These are phyloP conservation scores for Lasioglossum albipes DNA, from an alignment of 1,140 invertebrate species.

Conservation along the genomic window DNA sequence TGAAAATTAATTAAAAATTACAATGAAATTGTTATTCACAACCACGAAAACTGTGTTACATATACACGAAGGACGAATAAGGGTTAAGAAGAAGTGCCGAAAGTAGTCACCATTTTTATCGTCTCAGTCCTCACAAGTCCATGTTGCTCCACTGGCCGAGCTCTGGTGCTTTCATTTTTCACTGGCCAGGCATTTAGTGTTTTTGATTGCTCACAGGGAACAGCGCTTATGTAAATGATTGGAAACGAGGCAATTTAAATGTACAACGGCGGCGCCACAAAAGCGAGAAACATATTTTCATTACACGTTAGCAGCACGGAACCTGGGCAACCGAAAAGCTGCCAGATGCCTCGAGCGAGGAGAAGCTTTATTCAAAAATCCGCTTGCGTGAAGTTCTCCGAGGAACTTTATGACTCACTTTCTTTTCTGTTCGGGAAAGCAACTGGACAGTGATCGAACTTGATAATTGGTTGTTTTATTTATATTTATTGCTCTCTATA, in stretches of 20 bases:
- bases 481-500: background rate
- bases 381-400: slow-evolving; percentile 14
- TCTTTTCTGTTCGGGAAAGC: background rate
- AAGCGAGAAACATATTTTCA: slow-evolving; percentile 49
- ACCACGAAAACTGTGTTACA: too few relatives aligned
- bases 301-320: slow-evolving; percentile 26
- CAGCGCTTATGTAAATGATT: slow-evolving; percentile 44
- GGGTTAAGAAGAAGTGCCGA: too few relatives aligned
- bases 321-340: slow-evolving; percentile 24
- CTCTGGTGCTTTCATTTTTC: too few relatives aligned
- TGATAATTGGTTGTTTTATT: slow-evolving; percentile 51
- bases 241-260: slow-evolving; percentile 53
- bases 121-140: too few relatives aligned
- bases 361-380: slow-evolving; percentile 45
- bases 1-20: too few relatives aligned
- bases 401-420: slow-evolving; percentile 11
- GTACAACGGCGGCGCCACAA: slow-evolving; percentile 37
- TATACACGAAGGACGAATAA: too few relatives aligned
- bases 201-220: background rate
- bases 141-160: too few relatives aligned
- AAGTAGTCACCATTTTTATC: too few relatives aligned
- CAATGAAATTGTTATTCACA: too few relatives aligned
- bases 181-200: background rate
- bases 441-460: background rate
- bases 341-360: background rate